A percentile compares a stretch with the other conserved stretches of the same genome.
Conservation (phyloP, 1,140 invertebrate species). For the Polyergus mexicanus region DNA sequence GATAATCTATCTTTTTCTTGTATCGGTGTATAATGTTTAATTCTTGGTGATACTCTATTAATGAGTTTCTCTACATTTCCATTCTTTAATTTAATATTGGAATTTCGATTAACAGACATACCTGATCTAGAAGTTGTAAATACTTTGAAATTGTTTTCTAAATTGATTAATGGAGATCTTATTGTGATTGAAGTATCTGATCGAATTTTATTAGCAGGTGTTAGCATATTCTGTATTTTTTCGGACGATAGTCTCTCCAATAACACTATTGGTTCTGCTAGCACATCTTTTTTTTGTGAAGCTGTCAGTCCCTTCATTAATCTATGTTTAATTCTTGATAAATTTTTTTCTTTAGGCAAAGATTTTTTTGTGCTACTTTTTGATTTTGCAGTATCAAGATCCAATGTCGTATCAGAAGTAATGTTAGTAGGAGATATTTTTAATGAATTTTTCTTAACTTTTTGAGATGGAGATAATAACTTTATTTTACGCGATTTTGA, state of each 20-base stretch:
- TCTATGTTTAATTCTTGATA: background rate
- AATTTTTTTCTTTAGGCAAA: background rate
- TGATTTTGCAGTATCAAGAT: background rate
- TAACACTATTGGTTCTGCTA: conserved; percentile 68
- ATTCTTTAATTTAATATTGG: background rate
- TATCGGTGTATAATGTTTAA: conserved; percentile 1
- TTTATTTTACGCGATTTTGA: conserved; percentile 37
- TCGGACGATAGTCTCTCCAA: conserved; percentile 52
- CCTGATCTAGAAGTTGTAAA: background rate
- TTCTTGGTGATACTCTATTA: conserved; percentile 15
- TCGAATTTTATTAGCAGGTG: background rate
- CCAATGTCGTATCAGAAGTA: background rate
- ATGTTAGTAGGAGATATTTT: background rate
- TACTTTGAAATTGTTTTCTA: background rate
- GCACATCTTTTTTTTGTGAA: background rate
- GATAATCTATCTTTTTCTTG: background rate
- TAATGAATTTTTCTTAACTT: background rate
- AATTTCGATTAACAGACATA: background rate
- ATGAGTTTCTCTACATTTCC: background rate
- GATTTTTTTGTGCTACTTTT: conserved; percentile 27
- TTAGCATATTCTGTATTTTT: background rate
- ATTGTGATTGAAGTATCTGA: background rate
- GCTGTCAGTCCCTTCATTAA: background rate
- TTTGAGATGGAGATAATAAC: background rate
- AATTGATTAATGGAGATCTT: background rate